A percentile compares a stretch with the other conserved stretches of the same genome.
phyloP scores from a whole-genome alignment of 1,140 invertebrate genomes.

The Rhyzopertha dominica region DNA sequence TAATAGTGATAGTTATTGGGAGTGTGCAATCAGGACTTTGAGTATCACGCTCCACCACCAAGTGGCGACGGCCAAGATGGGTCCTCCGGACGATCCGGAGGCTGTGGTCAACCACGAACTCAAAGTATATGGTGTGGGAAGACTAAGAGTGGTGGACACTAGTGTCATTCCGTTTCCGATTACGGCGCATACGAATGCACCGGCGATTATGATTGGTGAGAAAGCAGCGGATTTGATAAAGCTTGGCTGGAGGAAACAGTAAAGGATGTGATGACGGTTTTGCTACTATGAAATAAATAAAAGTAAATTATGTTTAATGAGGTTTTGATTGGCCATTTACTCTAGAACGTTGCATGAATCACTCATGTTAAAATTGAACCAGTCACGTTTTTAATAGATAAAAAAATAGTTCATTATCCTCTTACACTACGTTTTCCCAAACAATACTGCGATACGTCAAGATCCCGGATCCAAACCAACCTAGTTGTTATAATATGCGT shows the following conservation, averaged over 20 bases:
- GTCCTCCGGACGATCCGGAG: constrained; percentile 47
- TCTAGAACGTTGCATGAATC: too few species aligned
- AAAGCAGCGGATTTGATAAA: constrained; percentile 79
- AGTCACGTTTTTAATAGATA: too few species aligned
- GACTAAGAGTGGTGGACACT: constrained; percentile 67
- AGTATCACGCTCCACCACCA: constrained; percentile 51
- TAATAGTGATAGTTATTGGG: constrained; percentile 33
- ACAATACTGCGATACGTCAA: too few species aligned
- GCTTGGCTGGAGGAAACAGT: constrained; percentile 55
- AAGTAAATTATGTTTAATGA: too few species aligned
- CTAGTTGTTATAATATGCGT: too few species aligned
- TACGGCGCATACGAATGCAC: constrained; percentile 67
- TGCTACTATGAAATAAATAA: too few species aligned
- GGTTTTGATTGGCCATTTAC: too few species aligned
- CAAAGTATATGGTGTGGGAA: constrained; percentile 47
- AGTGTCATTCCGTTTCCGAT: constrained; percentile 70
- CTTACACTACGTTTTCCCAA: too few species aligned
- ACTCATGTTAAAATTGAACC: too few species aligned
- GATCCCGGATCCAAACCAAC: too few species aligned
- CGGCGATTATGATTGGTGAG: constrained; percentile 80
- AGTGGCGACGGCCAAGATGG: constrained; percentile 61
- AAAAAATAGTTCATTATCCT: too few species aligned
- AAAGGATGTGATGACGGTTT: too few species aligned
- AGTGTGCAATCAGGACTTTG: constrained; percentile 47
- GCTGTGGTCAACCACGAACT: constrained; percentile 57